Evolutionary conservation across 1,140 invertebrate species (phyloP), one percentile per base, ranked within the genome.

Genomic region (Goniozus legneri): DNA sequence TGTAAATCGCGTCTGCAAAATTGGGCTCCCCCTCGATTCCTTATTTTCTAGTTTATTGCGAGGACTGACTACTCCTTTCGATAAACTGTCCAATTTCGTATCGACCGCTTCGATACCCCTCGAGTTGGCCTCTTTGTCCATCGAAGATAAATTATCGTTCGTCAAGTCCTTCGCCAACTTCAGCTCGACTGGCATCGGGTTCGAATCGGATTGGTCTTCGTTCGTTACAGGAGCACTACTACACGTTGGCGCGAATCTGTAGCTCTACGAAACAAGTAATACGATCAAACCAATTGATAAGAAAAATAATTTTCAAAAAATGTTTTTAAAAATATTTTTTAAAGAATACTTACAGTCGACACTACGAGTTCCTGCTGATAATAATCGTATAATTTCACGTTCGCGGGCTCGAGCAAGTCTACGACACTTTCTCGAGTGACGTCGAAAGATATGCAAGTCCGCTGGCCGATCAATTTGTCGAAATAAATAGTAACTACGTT

Each of bases 351-450:
- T 64, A 71, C 69, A 13, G 53, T 59, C 3, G 61, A 65, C 30
- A 77, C 54, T 10, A 64, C 73, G 2, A 77, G 52, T 13, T 79
- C 73, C n/a, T 81, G 77, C 31, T 75, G 68, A 61, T 90, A 91
- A 54, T 90, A 90, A 66, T 90, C 86, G 44, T 82, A 82, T 2
- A 89, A 72, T 47, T 77, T 78, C 10, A 83, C 78, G 40, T 81
- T 77, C 0, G 82, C 84, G 1, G 85, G 80, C 56, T 81, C 80
- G 1, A 82, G 80, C 36, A 58, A 60, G 7, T 74, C 71, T 8
- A 76, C 67, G 0, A 73, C 42, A 14, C 63, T 67, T 39, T 74
- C 68, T 21, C 69, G 59, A 2, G 69, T 70, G 1, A 80, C 78
- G 0, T 74, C 69, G 12, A 79, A 74, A 20, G 76, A 76, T 3